A percentile compares a stretch with the other conserved stretches of the same genome.
These are phyloP conservation scores for Mustela nigripes DNA, from an alignment of 2,113 vertebrate genomes.

Conservation along the genomic window DNA sequence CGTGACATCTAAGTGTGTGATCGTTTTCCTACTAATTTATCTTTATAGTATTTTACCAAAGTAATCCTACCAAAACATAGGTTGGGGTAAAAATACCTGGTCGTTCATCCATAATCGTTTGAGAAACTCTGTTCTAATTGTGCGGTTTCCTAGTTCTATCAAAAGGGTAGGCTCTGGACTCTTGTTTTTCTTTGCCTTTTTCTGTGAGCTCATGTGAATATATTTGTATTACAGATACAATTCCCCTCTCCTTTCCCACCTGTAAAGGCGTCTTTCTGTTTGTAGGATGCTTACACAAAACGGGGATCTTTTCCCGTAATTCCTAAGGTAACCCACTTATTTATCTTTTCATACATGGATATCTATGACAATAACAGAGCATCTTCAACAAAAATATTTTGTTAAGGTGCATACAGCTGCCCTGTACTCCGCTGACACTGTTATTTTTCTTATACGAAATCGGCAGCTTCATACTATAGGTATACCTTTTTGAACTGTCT, in stretches of 20 bases:
- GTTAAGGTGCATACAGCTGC: background rate
- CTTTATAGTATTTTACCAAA: background rate
- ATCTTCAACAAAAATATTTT: slow-evolving; percentile 36
- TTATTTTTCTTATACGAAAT: slow-evolving; percentile 65
- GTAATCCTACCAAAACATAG: background rate
- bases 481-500: background rate
- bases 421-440: background rate
- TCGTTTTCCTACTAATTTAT: background rate
- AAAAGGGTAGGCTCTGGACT: background rate
- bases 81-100: background rate
- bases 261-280: background rate
- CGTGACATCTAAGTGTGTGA: background rate
- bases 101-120: background rate
- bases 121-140: background rate
- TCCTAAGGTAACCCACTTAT: background rate
- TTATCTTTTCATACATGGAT: background rate
- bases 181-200: background rate
- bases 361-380: background rate
- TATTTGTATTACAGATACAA: background rate
- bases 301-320: background rate
- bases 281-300: slow-evolving; percentile 27
- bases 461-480: background rate
- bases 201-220: background rate
- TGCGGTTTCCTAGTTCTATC: background rate
- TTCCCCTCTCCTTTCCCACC: background rate